A percentile compares a stretch with the other conserved stretches of the same genome.
phyloP scores from a whole-genome alignment of 2,888 invertebrate species.

The Agelastica alni region DNA sequence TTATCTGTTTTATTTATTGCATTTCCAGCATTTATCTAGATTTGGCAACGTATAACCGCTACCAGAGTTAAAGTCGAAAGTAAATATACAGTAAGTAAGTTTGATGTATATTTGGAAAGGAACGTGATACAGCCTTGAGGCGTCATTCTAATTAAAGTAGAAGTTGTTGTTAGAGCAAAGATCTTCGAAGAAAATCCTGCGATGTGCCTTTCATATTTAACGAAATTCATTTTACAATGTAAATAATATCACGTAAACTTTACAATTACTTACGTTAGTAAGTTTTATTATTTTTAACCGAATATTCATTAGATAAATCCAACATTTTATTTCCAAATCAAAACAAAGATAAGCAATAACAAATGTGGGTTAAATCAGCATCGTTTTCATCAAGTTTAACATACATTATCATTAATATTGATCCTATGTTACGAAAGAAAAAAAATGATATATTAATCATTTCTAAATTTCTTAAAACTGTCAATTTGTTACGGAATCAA shows the following conservation, averaged over 20 bases:
- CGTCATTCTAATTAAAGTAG: constrained; percentile 2
- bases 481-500: too few species aligned
- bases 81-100: constrained; percentile 7
- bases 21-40: constrained; percentile 1
- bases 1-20: background rate
- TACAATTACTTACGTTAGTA: background rate
- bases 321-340: too few species aligned
- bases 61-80: constrained; percentile 4
- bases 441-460: too few species aligned
- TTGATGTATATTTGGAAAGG: constrained; percentile 9
- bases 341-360: too few species aligned
- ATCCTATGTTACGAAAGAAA: too few species aligned
- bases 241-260: background rate
- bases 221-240: constrained; percentile 1
- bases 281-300: background rate
- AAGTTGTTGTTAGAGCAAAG: constrained; percentile 3
- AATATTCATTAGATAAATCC: too few species aligned
- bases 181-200: background rate
- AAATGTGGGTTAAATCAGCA: too few species aligned
- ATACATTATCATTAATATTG: too few species aligned
- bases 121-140: constrained; percentile 9
- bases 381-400: too few species aligned
- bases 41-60: constrained; percentile 1
- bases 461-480: too few species aligned
- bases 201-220: background rate